phyloP scores from a whole-genome alignment of 2,113 vertebrate species.

The Antennarius striatus region DNA sequence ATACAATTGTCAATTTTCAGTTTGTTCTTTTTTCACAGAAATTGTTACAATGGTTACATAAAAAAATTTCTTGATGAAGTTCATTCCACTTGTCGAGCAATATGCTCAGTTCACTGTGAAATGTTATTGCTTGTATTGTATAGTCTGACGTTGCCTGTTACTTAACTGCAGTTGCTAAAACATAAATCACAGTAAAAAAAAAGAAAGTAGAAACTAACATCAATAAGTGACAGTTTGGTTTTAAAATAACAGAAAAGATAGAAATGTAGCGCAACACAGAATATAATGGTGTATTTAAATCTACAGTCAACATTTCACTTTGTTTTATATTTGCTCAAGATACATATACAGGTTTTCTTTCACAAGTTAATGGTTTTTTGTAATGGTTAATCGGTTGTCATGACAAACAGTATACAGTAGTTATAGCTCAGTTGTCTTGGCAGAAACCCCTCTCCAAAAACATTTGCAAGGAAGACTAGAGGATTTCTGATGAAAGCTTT shows the following conservation, averaged over 20 bases:
- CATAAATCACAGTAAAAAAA: not conserved
- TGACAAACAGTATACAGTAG: constrained; percentile 65
- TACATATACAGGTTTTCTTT: constrained; percentile 34
- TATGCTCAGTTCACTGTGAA: no score
- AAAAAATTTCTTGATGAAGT: no score
- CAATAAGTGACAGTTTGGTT: not conserved
- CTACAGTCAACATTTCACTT: no score
- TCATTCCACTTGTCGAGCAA: no score
- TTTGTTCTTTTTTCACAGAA: no score
- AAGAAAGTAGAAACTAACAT: not conserved
- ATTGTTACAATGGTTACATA: no score
- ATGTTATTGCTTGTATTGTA: no score
- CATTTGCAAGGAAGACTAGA: constrained; percentile 12
- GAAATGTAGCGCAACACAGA: not conserved
- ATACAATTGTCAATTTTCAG: no score
- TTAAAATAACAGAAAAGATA: not conserved
- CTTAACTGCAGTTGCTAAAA: not conserved
- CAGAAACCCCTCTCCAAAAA: constrained; percentile 33
- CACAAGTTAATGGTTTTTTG: constrained; percentile 71
- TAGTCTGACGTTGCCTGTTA: no score
- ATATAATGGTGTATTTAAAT: no score
- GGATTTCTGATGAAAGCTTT: constrained; percentile 30
- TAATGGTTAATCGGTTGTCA: constrained; percentile 78
- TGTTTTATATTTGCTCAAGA: no score
- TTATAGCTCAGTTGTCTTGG: constrained; percentile 47